Evolutionary conservation across 2,888 invertebrate species (phyloP), one percentile per base, ranked within the genome.

Genomic region (Timema podura): DNA sequence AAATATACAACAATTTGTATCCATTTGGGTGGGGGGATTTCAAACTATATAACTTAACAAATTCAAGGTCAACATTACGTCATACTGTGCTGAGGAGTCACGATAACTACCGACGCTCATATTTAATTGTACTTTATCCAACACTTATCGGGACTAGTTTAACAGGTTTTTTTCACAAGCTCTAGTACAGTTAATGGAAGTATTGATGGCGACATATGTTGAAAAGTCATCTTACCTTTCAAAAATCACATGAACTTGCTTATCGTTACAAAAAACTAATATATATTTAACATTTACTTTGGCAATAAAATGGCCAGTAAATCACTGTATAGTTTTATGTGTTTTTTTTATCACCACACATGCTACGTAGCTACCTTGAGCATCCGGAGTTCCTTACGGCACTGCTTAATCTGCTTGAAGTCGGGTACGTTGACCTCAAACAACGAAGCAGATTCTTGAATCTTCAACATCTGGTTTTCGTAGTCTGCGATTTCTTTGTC

Each of bases 341-440:
- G 64, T 13, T 11, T 68, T 3, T 3, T 30, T 30, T 30, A 30
- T 30, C 30, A 3, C 30, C 30, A 30, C 30, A 30, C 30, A 3
- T 30, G 30, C 30, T 15, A 15, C 54, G 11, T 15, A n/a, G 48
- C 11, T 82, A 92, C 92, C 88, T 95, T 95, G 1, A 94, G 81
- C 90, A 95, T 89, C 76, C 89, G 86, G 72, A 97, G 82, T 81
- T 98, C 98, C 79, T 92, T 93, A 74, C 96, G 87, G 78, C 97
- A 97, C 80, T 95, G 94, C 78, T 91, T 94, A 67, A 98, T 81
- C 73, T 93, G 86, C 79, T 96, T 97, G 79, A 96, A 98, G 80
- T 98, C 97, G 0, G 97, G 95, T 16, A 96, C 92, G 76, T 89
- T 92, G 0, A 98, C 96, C 84, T 98, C 98, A 82, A 98, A 98